Evolutionary conservation across 2,113 vertebrate species (phyloP), one percentile per base, ranked within the genome.

Genomic region (Cavia aperea): DNA sequence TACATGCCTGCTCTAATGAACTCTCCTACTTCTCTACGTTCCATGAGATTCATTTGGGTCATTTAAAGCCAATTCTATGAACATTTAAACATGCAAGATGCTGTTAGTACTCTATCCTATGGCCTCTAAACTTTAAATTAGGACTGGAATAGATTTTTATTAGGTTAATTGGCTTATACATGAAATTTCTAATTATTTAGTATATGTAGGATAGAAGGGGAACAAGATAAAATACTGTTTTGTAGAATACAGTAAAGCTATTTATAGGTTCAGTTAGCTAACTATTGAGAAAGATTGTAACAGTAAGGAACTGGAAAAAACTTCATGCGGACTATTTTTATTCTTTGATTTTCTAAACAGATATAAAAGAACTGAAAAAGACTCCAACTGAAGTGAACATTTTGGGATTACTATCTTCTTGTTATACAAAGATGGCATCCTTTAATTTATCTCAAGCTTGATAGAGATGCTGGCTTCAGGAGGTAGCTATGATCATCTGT

Each of bases 141-240:
- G 4, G 3, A 33, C 33, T 95, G 63, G 96, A 93, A 92, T 94
- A 24, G 46, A 43, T 96, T 95, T 95, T 81, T 92, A 93, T 89
- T 93, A 86, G 82, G 81, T 89, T 95, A 96, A 96, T 63, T 93
- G 94, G n/a, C 70, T 93, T 87, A 94, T 95, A 63, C 95, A 90
- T 95, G 92, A 78, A 29, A 92, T 91, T 88, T 90, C 26, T 94
- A 90, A 95, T 97, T 96, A 65, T 51, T 36, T 86, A 92, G 81
- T 51, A 1, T 51, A 81, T 81, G 49, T 36, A 39, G 1, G 46
- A 62, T 65, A 54, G 89, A 93, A 15, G 14, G 31, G 12, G 58
- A 96, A 94, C 94, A 84, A 87, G 79, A 81, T 14, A 65, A 96
- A 94, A 86, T 87, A 12, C 14, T 92, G 83, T 82, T 96, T 94